Base-by-base conservation (phyloP, 1,140 invertebrate species). In the Heliconius melpomene region DNA sequence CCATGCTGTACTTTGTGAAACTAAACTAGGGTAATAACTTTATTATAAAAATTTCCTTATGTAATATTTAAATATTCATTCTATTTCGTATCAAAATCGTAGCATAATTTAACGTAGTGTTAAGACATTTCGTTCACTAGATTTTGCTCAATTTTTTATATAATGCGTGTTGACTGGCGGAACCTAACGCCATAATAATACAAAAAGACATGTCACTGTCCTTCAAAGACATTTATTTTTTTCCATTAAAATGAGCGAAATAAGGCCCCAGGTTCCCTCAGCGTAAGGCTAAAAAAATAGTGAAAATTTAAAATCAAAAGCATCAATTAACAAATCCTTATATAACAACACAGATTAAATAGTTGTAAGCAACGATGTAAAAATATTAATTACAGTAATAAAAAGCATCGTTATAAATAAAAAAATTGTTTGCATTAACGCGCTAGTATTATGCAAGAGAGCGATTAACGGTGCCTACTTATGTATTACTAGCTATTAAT, bases 351-450 rank as follows among this genome's bases (percentile, higher is more conserved):
- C n/a, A 23, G 20, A 11, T 60, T 60, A 23, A 60, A 60, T 23
- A 60, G 0, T 57, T 57, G 54, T 57, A 23, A n/a, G n/a, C 7
- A n/a, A 26, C 7, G 54, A 13, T 23, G 23, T 60, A 60, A 60
- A 60, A 23, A 60, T 60, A 60, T 60, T 60, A 60, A 60, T 60
- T 60, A 60, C n/a, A 26, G 54, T 60, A 60, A 60, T 60, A 23
- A 26, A 60, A 60, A 60, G 9, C 8, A 60, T 60, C 54, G 9
- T 60, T 60, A 60, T 60, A 23, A 60, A 60, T 57, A 26, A 60
- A 60, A 60, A 60, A 60, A 23, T 0, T 60, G n/a, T 60, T 23
- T 60, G 54, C 20, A 60, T 60, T 60, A 60, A 60, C 54, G 50
- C 5, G 18, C 2, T 2, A 23, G n/a, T 23, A 11, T 60, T 60